Evolutionary conservation across 2,113 vertebrate genomes (phyloP).

Genomic region (Larimichthys polyactis): DNA sequence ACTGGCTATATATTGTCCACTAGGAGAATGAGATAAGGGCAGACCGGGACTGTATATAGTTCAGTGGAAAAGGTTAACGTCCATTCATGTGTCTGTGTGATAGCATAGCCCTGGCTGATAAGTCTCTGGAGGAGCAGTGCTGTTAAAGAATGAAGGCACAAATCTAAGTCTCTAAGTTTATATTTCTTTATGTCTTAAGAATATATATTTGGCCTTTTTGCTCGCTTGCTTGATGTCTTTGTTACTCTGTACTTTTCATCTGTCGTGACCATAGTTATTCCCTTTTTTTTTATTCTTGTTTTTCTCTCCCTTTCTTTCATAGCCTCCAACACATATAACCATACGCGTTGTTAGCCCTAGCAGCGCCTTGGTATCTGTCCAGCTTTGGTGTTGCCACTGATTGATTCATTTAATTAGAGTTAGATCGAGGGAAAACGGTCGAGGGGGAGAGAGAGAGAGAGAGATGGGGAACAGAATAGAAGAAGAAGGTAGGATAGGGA

Average conservation of each 20-base stretch:
- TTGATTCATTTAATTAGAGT: conserved; percentile 88
- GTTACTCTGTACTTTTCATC: conserved; percentile 16
- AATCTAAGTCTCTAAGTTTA: neutral
- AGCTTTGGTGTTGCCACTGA: conserved; percentile 76
- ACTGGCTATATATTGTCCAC: conserved; percentile 62
- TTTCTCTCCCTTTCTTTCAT: neutral
- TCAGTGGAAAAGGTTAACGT: conserved; percentile 63
- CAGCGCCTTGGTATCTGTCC: conserved; percentile 78
- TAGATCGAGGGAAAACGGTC: conserved; percentile 61
- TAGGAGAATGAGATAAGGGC: conserved; percentile 61
- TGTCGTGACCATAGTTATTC: conserved; percentile 16
- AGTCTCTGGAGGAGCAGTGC: conserved; percentile 18
- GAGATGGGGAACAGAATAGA: conserved; percentile 53
- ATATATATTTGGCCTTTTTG: conserved; percentile 1
- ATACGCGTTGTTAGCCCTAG: conserved; percentile 29
- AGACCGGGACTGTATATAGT: conserved; percentile 55
- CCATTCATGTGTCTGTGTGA: conserved; percentile 62
- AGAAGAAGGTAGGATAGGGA: conserved; percentile 57
- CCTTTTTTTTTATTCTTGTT: conserved; percentile 13
- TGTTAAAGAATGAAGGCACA: conserved; percentile 5
- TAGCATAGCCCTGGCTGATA: conserved; percentile 55
- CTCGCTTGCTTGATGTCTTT: neutral
- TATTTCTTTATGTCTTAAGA: neutral
- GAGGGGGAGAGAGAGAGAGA: conserved; percentile 6
- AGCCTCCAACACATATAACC: conserved; percentile 24